phyloP scores from a whole-genome alignment of 2,113 vertebrate genomes.

The Psephotus haematonotus region DNA sequence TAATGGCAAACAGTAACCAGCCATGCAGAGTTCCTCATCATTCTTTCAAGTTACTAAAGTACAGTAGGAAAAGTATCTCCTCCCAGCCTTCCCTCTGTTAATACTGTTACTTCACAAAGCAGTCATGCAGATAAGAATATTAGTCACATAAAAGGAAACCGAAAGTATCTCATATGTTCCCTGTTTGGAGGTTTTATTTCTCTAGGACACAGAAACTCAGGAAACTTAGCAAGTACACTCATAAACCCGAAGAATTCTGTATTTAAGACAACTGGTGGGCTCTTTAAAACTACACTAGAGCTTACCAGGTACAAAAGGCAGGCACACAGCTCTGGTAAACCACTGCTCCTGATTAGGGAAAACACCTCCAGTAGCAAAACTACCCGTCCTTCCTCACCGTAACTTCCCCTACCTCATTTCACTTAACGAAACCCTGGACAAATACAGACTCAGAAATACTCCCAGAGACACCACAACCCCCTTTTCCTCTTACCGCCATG shows the following conservation, averaged over 20 bases:
- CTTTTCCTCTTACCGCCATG: not conserved
- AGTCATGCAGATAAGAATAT: not conserved
- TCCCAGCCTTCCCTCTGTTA: not conserved
- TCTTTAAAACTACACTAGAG: not conserved
- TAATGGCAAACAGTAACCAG: not conserved
- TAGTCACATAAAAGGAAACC: not conserved
- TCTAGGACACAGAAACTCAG: not conserved
- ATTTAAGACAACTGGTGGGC: not conserved
- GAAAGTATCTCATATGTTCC: not conserved
- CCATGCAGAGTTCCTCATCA: not conserved
- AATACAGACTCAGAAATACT: accelerated
- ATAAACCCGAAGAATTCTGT: not conserved
- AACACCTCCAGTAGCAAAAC: accelerated
- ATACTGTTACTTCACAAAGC: not conserved
- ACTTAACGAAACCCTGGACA: not conserved
- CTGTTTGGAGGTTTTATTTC: not conserved
- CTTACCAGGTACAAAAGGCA: accelerated
- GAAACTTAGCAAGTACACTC: not conserved
- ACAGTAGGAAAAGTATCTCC: not conserved
- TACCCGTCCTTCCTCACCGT: not conserved
- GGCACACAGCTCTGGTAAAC: not conserved
- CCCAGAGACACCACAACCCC: not conserved
- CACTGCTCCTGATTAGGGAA: not conserved
- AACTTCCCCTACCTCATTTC: not conserved
- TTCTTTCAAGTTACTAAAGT: not conserved